Evolutionary conservation across 2,888 invertebrate species (phyloP).

Genomic region (Cancer borealis): DNA sequence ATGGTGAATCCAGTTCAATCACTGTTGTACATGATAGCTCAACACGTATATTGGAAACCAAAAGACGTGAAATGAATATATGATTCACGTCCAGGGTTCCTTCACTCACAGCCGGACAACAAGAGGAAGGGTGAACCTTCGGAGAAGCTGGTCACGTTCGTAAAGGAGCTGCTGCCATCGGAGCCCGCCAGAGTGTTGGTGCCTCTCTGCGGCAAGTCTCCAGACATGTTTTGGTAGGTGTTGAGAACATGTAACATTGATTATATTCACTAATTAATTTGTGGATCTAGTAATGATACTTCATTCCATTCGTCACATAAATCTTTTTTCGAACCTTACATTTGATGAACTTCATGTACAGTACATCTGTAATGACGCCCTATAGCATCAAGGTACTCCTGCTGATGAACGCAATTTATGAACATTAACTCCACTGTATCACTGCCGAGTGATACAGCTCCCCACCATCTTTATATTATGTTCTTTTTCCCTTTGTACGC

Average conservation of each 20-base stretch:
- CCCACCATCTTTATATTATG: too few relatives aligned
- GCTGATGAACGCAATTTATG: too few relatives aligned
- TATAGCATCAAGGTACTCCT: too few relatives aligned
- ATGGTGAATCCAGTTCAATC: too few relatives aligned
- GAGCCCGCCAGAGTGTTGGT: constrained; percentile 77
- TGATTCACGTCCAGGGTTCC: background rate
- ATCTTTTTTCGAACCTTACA: background rate
- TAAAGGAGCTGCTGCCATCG: constrained; percentile 56
- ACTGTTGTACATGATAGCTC: background rate
- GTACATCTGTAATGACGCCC: too few relatives aligned
- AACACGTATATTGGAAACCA: background rate
- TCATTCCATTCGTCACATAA: background rate
- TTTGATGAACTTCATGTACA: too few relatives aligned
- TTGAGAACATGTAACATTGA: background rate
- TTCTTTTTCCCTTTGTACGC: too few relatives aligned
- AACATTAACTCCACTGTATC: too few relatives aligned
- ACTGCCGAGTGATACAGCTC: too few relatives aligned
- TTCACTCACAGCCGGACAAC: background rate
- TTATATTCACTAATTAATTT: background rate
- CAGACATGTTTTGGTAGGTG: constrained; percentile 78
- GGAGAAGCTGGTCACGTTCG: constrained; percentile 43
- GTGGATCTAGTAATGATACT: background rate
- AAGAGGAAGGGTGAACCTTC: constrained; percentile 26
- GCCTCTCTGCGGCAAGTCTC: constrained; percentile 79
- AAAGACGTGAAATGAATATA: background rate